phyloP scores from a whole-genome alignment of 2,888 invertebrate species.

The Pomacea canaliculata region DNA sequence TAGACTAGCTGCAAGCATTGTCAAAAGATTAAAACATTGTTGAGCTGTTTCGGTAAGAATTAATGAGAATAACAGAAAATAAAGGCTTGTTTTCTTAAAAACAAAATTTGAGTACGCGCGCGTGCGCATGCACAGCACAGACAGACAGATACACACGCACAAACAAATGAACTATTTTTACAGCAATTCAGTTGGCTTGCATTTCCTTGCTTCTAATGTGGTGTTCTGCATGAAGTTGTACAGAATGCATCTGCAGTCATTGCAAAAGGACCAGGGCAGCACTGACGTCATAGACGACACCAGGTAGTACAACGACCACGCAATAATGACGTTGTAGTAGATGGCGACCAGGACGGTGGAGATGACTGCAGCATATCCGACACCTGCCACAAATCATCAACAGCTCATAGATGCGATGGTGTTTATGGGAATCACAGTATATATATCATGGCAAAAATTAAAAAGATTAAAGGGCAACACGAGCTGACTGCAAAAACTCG shows the following conservation, averaged over 20 bases:
- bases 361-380: constrained; percentile 39
- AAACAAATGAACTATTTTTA: background rate
- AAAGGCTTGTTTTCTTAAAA: no score
- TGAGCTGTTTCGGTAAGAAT: no score
- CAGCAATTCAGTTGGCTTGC: background rate
- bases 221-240: constrained; percentile 3
- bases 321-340: constrained; percentile 41
- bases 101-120: background rate
- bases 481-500: no score
- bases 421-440: no score
- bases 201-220: background rate
- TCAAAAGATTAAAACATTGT: no score
- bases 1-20: no score
- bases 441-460: no score
- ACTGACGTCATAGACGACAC: constrained; percentile 35
- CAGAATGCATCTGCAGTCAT: constrained; percentile 29
- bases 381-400: constrained; percentile 29
- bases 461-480: no score
- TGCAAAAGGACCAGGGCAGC: constrained; percentile 40
- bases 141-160: no score
- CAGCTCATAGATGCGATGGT: no score
- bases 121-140: background rate
- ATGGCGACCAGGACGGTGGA: constrained; percentile 32
- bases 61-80: no score
- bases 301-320: constrained; percentile 39